These are phyloP conservation scores for Scaptomyza flava DNA, from an alignment of 2,888 invertebrate genomes.

Conservation along the genomic window DNA sequence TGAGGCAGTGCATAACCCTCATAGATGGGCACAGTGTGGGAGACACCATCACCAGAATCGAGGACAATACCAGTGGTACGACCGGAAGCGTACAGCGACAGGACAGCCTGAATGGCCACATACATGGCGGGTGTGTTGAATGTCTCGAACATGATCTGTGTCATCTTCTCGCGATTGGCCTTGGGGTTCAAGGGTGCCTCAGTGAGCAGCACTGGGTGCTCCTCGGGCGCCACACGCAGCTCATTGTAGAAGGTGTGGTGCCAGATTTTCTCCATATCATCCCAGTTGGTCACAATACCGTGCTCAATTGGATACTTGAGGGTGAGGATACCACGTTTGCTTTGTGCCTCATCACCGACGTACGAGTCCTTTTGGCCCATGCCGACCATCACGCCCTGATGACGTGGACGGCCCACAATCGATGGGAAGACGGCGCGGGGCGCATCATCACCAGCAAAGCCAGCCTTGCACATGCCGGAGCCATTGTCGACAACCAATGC, in stretches of 20 bases:
- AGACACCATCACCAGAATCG: slow-evolving; percentile 98
- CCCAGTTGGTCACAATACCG: slow-evolving; percentile 99
- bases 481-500: slow-evolving; percentile 96
- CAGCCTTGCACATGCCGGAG: slow-evolving; percentile 97
- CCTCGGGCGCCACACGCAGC: slow-evolving; percentile 97
- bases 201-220: slow-evolving; percentile 94
- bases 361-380: slow-evolving; percentile 96
- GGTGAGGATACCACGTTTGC: slow-evolving; percentile 95
- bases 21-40: slow-evolving; percentile 98
- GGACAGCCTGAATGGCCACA: slow-evolving; percentile 97
- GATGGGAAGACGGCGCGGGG: slow-evolving; percentile 96
- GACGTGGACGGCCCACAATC: slow-evolving; percentile 95
- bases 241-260: slow-evolving; percentile 99
- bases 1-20: slow-evolving; percentile 97
- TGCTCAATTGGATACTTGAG: slow-evolving; percentile 98
- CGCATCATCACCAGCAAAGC: slow-evolving; percentile 95
- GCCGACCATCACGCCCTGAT: slow-evolving; percentile 95
- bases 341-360: slow-evolving; percentile 94
- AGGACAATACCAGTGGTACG: slow-evolving; percentile 98
- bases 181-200: slow-evolving; percentile 96
- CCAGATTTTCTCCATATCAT: slow-evolving; percentile 99
- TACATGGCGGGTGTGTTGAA: slow-evolving; percentile 97
- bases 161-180: slow-evolving; percentile 96
- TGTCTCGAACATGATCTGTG: slow-evolving; percentile 96
- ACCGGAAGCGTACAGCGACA: slow-evolving; percentile 97